Evolutionary conservation across 2,113 vertebrate species (phyloP).

Genomic region (Prunella fulvescens): DNA sequence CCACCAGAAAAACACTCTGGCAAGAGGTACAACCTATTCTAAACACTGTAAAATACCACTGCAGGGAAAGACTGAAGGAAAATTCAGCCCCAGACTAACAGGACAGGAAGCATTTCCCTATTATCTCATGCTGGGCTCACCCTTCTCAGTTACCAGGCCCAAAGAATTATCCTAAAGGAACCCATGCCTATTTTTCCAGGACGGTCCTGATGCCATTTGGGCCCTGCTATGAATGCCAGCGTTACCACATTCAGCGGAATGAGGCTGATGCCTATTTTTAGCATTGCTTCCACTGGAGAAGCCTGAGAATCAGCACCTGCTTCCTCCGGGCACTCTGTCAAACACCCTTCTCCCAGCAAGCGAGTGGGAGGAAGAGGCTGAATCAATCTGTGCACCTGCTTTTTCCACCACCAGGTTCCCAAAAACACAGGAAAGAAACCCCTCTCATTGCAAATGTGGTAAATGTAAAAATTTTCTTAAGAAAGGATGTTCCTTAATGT

Average conservation of each 20-base stretch:
- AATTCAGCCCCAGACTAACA: background rate
- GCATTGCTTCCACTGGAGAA: background rate
- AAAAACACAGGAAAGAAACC: background rate
- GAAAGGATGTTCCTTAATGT: background rate
- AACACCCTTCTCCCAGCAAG: background rate
- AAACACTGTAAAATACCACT: background rate
- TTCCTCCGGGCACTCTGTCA: background rate
- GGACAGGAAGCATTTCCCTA: background rate
- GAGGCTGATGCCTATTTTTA: background rate
- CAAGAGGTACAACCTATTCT: background rate
- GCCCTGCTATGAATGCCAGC: background rate
- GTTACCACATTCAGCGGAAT: background rate
- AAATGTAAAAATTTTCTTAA: background rate
- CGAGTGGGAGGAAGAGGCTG: background rate
- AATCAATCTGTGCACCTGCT: background rate
- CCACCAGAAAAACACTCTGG: background rate
- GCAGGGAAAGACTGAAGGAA: background rate
- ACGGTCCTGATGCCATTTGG: background rate
- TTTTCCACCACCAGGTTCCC: background rate
- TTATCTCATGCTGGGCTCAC: background rate
- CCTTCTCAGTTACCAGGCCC: background rate
- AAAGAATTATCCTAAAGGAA: background rate
- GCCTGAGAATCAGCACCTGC: background rate
- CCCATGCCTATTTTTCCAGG: background rate
- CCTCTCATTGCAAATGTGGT: background rate